Conservation (phyloP, 2,113 vertebrate genomes). For the Indri indri region DNA sequence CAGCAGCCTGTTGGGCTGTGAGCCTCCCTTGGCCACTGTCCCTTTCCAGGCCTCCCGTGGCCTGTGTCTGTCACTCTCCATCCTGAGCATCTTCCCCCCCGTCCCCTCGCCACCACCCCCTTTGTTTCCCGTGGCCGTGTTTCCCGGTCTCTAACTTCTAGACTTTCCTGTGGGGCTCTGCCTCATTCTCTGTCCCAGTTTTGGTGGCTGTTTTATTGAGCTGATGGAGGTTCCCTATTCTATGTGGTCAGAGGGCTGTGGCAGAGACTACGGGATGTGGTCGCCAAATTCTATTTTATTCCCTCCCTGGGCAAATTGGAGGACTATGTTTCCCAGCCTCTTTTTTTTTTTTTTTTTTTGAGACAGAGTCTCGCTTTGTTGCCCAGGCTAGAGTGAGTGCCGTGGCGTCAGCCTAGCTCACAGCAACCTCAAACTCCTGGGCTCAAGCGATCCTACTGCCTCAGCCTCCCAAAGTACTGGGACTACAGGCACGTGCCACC, state of each 20-base stretch:
- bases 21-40: background rate
- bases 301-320: background rate
- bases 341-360: too few relatives aligned
- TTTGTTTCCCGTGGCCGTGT: background rate
- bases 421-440: too few relatives aligned
- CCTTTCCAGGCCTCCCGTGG: background rate
- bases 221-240: background rate
- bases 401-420: too few relatives aligned
- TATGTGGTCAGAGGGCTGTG: background rate
- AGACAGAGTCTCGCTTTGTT: too few relatives aligned
- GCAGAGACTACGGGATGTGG: background rate
- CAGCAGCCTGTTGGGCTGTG: background rate
- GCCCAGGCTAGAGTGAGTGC: too few relatives aligned
- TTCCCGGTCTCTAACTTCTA: background rate
- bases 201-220: background rate
- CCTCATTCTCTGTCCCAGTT: background rate
- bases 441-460: too few relatives aligned
- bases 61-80: background rate
- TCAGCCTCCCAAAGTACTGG: too few relatives aligned
- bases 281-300: background rate
- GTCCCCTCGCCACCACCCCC: fast-evolving
- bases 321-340: background rate
- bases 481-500: too few relatives aligned
- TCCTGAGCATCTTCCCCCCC: background rate
- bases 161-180: background rate